Conservation (phyloP, 2,113 vertebrate species). For the Ctenomys sociabilis region DNA sequence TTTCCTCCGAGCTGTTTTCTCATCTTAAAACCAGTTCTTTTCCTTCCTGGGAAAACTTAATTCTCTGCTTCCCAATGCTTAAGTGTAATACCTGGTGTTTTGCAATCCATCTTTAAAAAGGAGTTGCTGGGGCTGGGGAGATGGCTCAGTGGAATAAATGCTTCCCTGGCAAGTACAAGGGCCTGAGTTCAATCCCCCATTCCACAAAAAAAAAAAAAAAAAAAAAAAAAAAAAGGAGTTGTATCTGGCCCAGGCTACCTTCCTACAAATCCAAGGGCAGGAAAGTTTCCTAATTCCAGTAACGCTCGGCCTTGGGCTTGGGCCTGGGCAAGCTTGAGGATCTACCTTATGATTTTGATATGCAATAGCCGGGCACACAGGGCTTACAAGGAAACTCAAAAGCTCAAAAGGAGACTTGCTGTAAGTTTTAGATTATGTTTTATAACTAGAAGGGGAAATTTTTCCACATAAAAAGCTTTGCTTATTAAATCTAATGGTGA, state of each 20-base stretch:
- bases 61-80: not conserved
- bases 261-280: not conserved
- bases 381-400: slow-evolving; percentile 14
- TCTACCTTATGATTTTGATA: not conserved
- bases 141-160: too few relatives aligned
- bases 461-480: slow-evolving; percentile 12
- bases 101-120: not conserved
- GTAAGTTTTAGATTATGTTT: slow-evolving; percentile 4
- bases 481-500: slow-evolving; percentile 8
- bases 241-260: not conserved
- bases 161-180: too few relatives aligned
- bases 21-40: slow-evolving; percentile 32
- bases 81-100: slow-evolving; percentile 43
- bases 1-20: slow-evolving; percentile 63
- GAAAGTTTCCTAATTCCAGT: not conserved
- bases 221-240: too few relatives aligned
- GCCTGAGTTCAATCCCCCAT: too few relatives aligned
- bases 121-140: too few relatives aligned
- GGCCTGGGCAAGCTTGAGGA: not conserved
- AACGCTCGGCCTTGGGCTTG: not conserved
- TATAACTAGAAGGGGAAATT: not conserved
- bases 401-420: not conserved
- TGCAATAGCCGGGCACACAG: not conserved
- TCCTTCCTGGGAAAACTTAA: slow-evolving; percentile 61
- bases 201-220: too few relatives aligned